A percentile compares a stretch with the other conserved stretches of the same genome.
Evolutionary conservation across 2,888 invertebrate species (phyloP).

Genomic region (Nomada fabriciana): DNA sequence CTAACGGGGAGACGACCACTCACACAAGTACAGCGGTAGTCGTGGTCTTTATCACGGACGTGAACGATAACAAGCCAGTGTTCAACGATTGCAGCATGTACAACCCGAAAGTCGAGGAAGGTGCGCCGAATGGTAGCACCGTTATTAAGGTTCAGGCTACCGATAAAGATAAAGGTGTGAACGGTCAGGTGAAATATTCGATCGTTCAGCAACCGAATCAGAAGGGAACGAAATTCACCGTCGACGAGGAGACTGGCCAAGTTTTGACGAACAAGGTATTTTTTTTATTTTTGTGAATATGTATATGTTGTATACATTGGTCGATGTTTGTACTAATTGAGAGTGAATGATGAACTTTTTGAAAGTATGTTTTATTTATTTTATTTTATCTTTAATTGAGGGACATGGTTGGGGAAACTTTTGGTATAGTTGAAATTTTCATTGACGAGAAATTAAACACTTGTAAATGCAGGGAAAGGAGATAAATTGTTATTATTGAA

Average conservation of each 20-base stretch:
- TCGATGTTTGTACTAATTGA: too few species aligned
- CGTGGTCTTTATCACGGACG: slow-evolving; percentile 98
- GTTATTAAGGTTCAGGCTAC: slow-evolving; percentile 97
- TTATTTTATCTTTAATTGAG: too few species aligned
- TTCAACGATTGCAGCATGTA: slow-evolving; percentile 97
- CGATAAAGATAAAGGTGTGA: slow-evolving; percentile 98
- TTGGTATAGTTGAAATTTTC: too few species aligned
- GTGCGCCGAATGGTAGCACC: slow-evolving; percentile 96
- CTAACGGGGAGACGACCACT: slow-evolving; percentile 93
- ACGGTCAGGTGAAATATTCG: slow-evolving; percentile 98
- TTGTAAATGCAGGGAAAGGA: neutral
- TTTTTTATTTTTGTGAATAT: neutral
- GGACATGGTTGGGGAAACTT: too few species aligned
- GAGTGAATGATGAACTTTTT: too few species aligned
- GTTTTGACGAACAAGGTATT: slow-evolving; percentile 94
- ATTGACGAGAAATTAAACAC: too few species aligned
- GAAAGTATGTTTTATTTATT: too few species aligned
- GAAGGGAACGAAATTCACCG: slow-evolving; percentile 97
- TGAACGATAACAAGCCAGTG: slow-evolving; percentile 98
- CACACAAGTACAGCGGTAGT: slow-evolving; percentile 98
- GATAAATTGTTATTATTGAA: neutral
- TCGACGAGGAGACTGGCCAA: slow-evolving; percentile 97
- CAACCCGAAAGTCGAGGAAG: slow-evolving; percentile 97
- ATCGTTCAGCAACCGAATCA: slow-evolving; percentile 98
- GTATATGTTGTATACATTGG: neutral